Base-by-base conservation (phyloP, 1,140 invertebrate genomes). In the Drosophila leontia region DNA sequence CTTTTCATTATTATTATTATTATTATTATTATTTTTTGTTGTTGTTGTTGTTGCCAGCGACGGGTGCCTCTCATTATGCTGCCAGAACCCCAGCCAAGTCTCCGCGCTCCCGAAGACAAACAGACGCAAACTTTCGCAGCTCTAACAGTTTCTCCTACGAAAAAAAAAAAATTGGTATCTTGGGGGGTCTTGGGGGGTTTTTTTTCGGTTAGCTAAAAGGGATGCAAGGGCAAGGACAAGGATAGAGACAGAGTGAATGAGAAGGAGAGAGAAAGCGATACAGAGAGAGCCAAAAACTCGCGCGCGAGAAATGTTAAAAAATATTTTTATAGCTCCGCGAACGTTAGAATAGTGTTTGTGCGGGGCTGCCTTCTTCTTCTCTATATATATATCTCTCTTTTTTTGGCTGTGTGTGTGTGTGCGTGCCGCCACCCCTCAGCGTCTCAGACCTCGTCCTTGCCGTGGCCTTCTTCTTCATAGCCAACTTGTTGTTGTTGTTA, bases 241-340 rank as follows among this genome's bases (percentile, higher is more conserved):
- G 19, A 32, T 29, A 35, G 32, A 55, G 59, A 56, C 19, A 61
- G 35, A 17, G 23, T 7, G n/a, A 23, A 9, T 9, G 8, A 17
- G 44, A 39, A 13, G 17, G 7, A 35, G 32, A 8, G 29, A 13
- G 34, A 32, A 19, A 32, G 15, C 39, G 12, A 19, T 15, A 17
- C n/a, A 32, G 11, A 17, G 23, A 77, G 53, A 60, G 62, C 29
- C 32, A 64, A 77, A 86, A 86, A 86, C 77, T 80, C 64, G 77
- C 80, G 76, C 72, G 78, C 77, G 77, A 88, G 80, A 88, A 87
- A 87, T 88, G 84, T 72, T 87, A 84, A 87, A 87, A 88, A 87
- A 87, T 87, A 87, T 84, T 88, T 87, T 87, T 88, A 87, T 87
- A 87, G 84, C 84, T 88, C 47, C 85, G 85, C 81, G 85, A 90